Evolutionary conservation across 2,888 invertebrate genomes (phyloP), one percentile per base, ranked within the genome.

Genomic region (Blera fallax): DNA sequence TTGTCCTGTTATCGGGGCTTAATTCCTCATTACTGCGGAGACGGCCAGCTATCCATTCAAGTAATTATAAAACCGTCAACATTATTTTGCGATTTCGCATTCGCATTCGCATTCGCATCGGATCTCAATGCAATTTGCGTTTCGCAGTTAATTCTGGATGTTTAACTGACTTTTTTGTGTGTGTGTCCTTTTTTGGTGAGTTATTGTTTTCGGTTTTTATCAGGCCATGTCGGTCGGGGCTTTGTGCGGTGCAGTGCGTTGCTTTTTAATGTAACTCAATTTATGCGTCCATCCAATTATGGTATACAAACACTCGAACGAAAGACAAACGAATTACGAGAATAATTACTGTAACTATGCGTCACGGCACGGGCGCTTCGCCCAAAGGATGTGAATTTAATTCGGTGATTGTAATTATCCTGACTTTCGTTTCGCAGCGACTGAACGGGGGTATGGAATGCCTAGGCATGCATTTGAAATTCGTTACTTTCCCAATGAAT

Each of bases 1-100:
- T 85, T 85, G 85, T 76, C 60, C 85, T 81, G 85, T 85, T 85
- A 85, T 85, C 81, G 76, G 85, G 72, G 81, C 85, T 85, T 85
- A 85, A 85, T 81, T 85, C 76, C 85, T 85, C 85, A 85, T 85
- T 81, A 80, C 72, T 74, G 64, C n/a, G 52, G 62, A 40, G 50
- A 62, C 62, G 40, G 10, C n/a, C 60, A 14, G 52, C 74, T 18
- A 45, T 65, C 67, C 65, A 54, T 83, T 83, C 65, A 32, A 70
- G 81, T 77, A 76, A 81, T 85, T 85, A 81, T 72, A 81, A 81
- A 76, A 81, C 81, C 85, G 85, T 85, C 85, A 85, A 81, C 76
- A 72, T 67, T 77, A 67, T 85, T 81, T 48, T 34, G 50, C 73
- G 73, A 79, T 80, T 84, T 69, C 34, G 48, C 48, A 34, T 40